Evolutionary conservation across 1,140 invertebrate species (phyloP), one percentile per base, ranked within the genome.

Genomic region (Ceratitis capitata): DNA sequence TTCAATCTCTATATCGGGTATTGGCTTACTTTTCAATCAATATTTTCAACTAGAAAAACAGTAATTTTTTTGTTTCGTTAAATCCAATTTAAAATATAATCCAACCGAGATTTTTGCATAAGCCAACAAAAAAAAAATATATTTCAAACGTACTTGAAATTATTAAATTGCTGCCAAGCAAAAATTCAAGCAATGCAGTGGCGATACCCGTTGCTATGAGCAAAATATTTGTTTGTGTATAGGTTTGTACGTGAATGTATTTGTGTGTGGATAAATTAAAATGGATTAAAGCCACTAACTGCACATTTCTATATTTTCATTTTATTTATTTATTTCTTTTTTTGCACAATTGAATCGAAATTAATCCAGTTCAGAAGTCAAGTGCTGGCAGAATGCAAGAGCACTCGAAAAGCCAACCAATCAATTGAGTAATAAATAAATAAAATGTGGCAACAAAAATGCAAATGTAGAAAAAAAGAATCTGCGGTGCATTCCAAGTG

Each of bases 361-460:
- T 78, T 45, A 78, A 78, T 78, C 69, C 69, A 78, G 69, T 78
- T 78, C 69, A 78, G 69, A 45, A 78, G 69, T 78, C 69, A 78
- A 78, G 39, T 45, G 69, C 69, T 78, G 69, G 69, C n/a, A 78
- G 45, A 47, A 42, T 42, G 32, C n/a, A n/a, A 78, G 69, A 45
- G 69, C 69, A 78, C 69, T 78, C 69, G 39, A 42, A 78, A 78
- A 78, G 42, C 69, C 69, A 78, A 78, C 69, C 69, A 78, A 78
- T 78, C 69, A 78, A 45, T 78, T 26, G 1, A n/a, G 35, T 78
- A 78, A 78, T 78, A 78, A 47, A 78, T 78, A 78, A 78, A 78
- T 47, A 35, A 78, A 78, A 26, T 45, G 39, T 14, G 19, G 2
- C 12, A 26, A 19, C n/a, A 26, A 78, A 23, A 26, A 69, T 19